phyloP scores from a whole-genome alignment of 2,113 vertebrate species.

The Eidolon helvum region DNA sequence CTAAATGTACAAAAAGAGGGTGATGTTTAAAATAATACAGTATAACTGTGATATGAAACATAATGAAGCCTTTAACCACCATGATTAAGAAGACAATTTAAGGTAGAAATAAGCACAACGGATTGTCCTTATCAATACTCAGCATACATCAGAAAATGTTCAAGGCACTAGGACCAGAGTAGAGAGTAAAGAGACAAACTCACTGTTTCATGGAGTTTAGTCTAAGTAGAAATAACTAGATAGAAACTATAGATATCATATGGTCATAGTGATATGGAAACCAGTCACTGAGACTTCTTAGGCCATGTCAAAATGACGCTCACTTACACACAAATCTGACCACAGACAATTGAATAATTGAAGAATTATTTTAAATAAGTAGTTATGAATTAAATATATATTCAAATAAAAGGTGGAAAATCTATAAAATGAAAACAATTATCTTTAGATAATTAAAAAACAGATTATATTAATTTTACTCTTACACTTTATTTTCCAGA shows the following conservation, averaged over 20 bases:
- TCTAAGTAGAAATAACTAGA: neutral
- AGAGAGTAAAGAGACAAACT: neutral
- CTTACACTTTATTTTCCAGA: neutral
- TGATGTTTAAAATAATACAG: neutral
- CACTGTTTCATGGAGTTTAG: neutral
- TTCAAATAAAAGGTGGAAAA: neutral
- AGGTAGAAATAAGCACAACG: neutral
- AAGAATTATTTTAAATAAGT: too few relatives aligned
- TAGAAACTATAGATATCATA: neutral
- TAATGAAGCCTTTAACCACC: neutral
- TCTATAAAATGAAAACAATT: neutral
- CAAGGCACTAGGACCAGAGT: neutral
- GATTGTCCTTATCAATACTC: neutral
- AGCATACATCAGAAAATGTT: neutral
- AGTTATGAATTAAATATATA: neutral
- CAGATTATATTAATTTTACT: neutral
- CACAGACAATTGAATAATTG: too few relatives aligned
- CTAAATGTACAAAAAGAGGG: neutral
- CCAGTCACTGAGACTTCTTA: too few relatives aligned
- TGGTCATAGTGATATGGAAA: neutral
- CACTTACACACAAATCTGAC: too few relatives aligned
- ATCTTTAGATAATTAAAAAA: neutral
- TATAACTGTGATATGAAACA: neutral
- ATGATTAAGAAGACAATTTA: neutral
- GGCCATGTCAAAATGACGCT: too few relatives aligned